A percentile compares a stretch with the other conserved stretches of the same genome.
Evolutionary conservation across 1,140 invertebrate species (phyloP).

Genomic region (Trichonephila inaurata): DNA sequence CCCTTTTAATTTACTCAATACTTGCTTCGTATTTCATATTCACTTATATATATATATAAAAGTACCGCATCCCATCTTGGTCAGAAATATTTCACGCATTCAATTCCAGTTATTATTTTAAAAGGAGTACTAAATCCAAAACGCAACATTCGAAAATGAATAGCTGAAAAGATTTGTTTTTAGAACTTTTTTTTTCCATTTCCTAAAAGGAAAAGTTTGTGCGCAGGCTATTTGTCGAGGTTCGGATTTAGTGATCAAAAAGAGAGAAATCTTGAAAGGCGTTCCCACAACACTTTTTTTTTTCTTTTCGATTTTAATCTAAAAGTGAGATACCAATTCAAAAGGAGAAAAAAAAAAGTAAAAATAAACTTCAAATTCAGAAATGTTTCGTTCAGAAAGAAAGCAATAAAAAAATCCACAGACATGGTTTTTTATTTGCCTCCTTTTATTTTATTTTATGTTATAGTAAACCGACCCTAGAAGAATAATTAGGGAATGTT

Average conservation of each 20-base stretch:
- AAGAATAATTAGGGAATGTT: background rate
- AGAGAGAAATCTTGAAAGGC: conserved; percentile 20
- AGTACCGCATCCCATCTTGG: background rate
- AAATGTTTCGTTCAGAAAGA: background rate
- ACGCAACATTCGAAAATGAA: background rate
- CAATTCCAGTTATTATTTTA: background rate
- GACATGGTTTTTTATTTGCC: background rate
- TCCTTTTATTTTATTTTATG: background rate
- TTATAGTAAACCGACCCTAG: background rate
- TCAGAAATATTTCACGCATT: background rate
- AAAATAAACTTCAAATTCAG: conserved; percentile 16
- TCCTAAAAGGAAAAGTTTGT: conserved; percentile 18
- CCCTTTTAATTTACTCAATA: background rate
- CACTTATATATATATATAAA: background rate
- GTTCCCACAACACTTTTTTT: conserved; percentile 3
- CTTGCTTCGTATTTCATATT: background rate
- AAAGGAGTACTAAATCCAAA: background rate
- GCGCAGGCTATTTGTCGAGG: background rate
- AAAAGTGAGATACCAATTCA: conserved; percentile 28
- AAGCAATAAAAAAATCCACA: conserved; percentile 5
- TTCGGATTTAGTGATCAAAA: conserved; percentile 12
- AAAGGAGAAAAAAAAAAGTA: background rate
- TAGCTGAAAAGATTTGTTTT: background rate
- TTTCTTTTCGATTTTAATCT: conserved; percentile 17
- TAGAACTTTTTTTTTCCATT: background rate